Evolutionary conservation across 1,140 invertebrate genomes (phyloP).

Genomic region (Pantala flavescens): DNA sequence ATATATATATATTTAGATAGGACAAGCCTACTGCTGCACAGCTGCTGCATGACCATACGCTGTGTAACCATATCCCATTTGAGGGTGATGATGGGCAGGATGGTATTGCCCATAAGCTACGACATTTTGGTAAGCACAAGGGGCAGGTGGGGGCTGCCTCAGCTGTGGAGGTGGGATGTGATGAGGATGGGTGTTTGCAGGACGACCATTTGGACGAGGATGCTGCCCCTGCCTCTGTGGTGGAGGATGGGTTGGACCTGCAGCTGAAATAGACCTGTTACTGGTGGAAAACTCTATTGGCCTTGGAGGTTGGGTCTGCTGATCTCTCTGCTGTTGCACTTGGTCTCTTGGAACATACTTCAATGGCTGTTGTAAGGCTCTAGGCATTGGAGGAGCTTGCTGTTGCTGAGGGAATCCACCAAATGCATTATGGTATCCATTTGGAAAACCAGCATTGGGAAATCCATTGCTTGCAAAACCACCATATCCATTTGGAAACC

Average conservation of each 20-base stretch:
- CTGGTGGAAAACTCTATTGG: neutral
- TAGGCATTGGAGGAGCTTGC: neutral
- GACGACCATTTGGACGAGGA: neutral
- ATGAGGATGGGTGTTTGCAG: neutral
- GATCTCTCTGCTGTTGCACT: neutral
- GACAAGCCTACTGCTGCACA: neutral
- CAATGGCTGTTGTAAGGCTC: neutral
- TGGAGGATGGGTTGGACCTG: neutral
- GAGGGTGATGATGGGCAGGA: neutral
- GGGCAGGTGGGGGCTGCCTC: neutral
- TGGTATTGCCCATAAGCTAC: neutral
- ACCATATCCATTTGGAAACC: neutral
- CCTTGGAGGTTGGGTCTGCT: neutral
- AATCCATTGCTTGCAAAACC: neutral
- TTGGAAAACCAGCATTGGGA: neutral
- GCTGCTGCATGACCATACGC: neutral
- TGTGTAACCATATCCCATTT: slow-evolving; percentile 1
- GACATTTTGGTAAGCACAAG: neutral
- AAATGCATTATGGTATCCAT: neutral
- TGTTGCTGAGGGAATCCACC: neutral
- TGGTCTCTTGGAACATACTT: neutral
- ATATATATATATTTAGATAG: neutral
- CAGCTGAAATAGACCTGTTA: neutral
- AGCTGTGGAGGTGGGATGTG: neutral
- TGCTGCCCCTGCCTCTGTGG: neutral